A percentile compares a stretch with the other conserved stretches of the same genome.
Evolutionary conservation across 2,113 vertebrate genomes (phyloP).

Genomic region (Lichenostomus cassidix): DNA sequence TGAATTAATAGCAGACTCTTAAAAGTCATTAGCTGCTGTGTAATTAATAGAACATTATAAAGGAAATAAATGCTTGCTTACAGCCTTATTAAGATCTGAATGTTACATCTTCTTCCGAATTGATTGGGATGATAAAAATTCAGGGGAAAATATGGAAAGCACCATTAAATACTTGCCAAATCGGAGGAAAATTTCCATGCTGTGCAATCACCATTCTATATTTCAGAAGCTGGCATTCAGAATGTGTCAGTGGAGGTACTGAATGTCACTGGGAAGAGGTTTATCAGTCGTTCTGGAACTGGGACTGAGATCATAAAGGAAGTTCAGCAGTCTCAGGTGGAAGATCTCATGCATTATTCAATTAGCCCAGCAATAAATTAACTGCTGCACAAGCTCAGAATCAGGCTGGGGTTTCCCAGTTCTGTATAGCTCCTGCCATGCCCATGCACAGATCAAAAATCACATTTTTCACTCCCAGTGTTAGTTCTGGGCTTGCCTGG

Average conservation of each 20-base stretch:
- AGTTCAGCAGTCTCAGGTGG: neutral
- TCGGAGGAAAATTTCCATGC: neutral
- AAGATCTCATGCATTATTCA: neutral
- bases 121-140: slow-evolving; percentile 22
- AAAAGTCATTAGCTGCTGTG: slow-evolving; percentile 38
- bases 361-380: neutral
- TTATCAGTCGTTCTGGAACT: neutral
- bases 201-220: neutral
- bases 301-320: neutral
- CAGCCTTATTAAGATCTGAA: slow-evolving; percentile 44
- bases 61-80: slow-evolving; percentile 45
- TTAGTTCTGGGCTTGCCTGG: neutral
- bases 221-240: neutral
- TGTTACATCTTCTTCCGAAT: neutral
- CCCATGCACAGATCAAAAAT: neutral
- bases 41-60: slow-evolving; percentile 64
- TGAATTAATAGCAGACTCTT: slow-evolving; percentile 60
- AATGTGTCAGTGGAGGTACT: neutral
- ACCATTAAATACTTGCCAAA: neutral
- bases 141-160: neutral
- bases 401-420: neutral
- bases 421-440: neutral
- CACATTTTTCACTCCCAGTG: neutral
- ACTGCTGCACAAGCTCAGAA: neutral
- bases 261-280: neutral